Base-by-base conservation (phyloP, 2,113 vertebrate species). In the Symphodus melops region DNA sequence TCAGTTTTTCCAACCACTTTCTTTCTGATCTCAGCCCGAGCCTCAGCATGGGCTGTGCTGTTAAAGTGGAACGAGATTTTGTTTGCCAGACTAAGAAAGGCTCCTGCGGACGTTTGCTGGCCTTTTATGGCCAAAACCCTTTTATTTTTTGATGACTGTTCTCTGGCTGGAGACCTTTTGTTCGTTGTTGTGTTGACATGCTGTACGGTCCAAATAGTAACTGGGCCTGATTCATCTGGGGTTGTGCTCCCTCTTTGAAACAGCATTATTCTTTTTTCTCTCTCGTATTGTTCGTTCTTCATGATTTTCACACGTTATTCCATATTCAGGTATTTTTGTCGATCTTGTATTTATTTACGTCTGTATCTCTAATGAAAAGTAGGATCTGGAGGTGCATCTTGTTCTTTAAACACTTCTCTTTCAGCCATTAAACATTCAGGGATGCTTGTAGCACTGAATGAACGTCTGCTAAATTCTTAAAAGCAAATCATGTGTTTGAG, bases 81-180 rank as follows among this genome's bases (percentile, higher is more conserved):
- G 48, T 79, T 65, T 78, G 68, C 84, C 69, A 59, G 74, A 65
- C 41, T 68, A 25, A 55, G 61, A 75, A 19, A n/a, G 48, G 44
- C 72, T 58, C 49, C 13, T 13, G 36, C 37, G 65, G 56, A 64
- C 36, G 7, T 70, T 84, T 56, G 46, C 65, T 37, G 83, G 68
- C 83, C 85, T 84, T 89, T 82, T 88, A 86, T 62, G 85, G 85
- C 68, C 51, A 81, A 60, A 72, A 19, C 65, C 12, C 0, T 9
- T 11, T 51, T 12, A n/a, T n/a, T 14, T 60, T 88, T 85, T 87
- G 77, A 81, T 8, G 17, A 39, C 39, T 17, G 0, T 55, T 77
- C 44, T 62, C 44, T 86, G 75, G 70, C 16, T 48, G 46, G 46
- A 48, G 46, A 48, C 49, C 51, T 55, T 74, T 59, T 59, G 75